Evolutionary conservation across 2,113 vertebrate species (phyloP).

Genomic region (Sialia sialis): DNA sequence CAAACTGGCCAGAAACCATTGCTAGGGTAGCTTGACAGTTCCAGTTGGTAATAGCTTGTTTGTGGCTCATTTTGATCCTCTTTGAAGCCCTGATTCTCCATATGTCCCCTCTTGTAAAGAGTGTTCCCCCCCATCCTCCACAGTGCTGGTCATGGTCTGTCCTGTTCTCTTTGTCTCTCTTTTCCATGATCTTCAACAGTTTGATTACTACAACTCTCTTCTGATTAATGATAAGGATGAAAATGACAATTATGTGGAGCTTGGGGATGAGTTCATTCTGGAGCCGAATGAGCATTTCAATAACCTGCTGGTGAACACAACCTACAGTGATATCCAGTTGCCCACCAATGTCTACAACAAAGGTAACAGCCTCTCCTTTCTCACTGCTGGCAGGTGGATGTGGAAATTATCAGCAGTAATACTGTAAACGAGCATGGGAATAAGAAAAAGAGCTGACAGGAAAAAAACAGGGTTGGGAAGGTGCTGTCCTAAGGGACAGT

Average conservation of each 20-base stretch:
- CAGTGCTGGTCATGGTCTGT: neutral
- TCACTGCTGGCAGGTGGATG: neutral
- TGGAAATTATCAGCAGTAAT: neutral
- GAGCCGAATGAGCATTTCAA: slow-evolving; percentile 91
- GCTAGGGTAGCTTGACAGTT: neutral
- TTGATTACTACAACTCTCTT: slow-evolving; percentile 91
- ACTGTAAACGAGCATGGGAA: neutral
- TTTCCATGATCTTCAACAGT: slow-evolving; percentile 66
- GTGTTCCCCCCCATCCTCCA: neutral
- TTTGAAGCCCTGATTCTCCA: neutral
- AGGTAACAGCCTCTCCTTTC: slow-evolving; percentile 68
- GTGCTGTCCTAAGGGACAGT: neutral
- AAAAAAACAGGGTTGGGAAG: neutral
- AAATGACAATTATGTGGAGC: slow-evolving; percentile 79
- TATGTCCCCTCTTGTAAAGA: neutral
- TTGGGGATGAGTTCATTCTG: slow-evolving; percentile 87
- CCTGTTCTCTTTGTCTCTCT: neutral
- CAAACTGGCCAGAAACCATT: neutral
- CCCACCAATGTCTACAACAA: slow-evolving; percentile 96
- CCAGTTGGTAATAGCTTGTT: neutral
- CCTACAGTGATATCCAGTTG: slow-evolving; percentile 88
- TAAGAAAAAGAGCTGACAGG: neutral
- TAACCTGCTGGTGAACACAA: slow-evolving; percentile 85
- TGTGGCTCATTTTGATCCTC: neutral
- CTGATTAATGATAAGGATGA: slow-evolving; percentile 86